Conservation (phyloP, 2,888 invertebrate species). For the Tetropium fuscum region DNA sequence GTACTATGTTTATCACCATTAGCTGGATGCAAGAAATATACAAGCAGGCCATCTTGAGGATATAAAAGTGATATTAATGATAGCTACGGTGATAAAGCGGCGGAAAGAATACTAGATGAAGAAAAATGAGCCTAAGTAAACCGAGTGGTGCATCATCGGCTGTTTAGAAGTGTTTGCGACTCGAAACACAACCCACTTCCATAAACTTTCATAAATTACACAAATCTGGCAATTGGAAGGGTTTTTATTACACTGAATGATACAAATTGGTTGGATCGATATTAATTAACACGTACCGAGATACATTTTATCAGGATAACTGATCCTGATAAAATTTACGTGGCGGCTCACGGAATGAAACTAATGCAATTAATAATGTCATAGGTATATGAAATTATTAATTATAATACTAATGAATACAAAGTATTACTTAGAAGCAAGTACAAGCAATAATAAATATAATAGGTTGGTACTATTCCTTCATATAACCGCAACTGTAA, state of each 20-base stretch:
- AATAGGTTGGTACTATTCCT: no score
- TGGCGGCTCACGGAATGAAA: no score
- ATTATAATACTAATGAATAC: no score
- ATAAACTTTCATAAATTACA: conserved; percentile 44
- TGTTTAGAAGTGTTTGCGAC: conserved; percentile 39
- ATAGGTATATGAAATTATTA: no score
- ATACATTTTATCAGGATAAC: no score
- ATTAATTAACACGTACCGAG: conserved; percentile 2
- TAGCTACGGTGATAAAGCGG: conserved; percentile 62
- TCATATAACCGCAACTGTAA: no score
- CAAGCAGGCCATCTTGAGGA: conserved; percentile 65
- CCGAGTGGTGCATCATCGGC: conserved; percentile 56
- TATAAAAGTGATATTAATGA: conserved; percentile 68
- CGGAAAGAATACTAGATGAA: conserved; percentile 60
- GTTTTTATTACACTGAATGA: conserved; percentile 12
- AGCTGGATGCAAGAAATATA: conserved; percentile 64
- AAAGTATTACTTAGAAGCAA: no score
- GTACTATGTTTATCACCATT: conserved; percentile 68
- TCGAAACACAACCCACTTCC: conserved; percentile 16
- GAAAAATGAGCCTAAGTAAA: conserved; percentile 60
- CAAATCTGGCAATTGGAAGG: conserved; percentile 41
- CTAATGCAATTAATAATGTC: no score
- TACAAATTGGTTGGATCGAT: conserved; percentile 16
- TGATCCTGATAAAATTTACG: no score
- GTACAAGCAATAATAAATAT: no score